Conservation (phyloP, 2,888 invertebrate genomes). For the Argyra leucocephala region DNA sequence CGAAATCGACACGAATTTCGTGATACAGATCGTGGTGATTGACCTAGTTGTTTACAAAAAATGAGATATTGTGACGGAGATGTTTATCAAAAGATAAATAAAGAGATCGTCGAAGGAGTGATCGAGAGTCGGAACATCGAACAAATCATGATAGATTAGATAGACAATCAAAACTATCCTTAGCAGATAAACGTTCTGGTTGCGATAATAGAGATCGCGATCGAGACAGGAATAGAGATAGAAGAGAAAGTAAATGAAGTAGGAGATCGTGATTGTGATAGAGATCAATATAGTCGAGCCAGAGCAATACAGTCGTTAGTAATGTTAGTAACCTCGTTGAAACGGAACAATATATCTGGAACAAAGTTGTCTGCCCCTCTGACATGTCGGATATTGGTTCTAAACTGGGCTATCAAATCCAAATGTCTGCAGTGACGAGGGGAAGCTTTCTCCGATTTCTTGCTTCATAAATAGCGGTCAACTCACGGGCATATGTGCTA, state of each 20-base stretch:
- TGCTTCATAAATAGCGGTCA: too few species aligned
- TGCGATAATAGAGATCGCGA: slow-evolving; percentile 42
- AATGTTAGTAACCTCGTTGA: too few species aligned
- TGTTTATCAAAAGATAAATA: slow-evolving; percentile 85
- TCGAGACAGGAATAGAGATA: slow-evolving; percentile 36
- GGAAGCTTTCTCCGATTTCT: too few species aligned
- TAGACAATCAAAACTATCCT: slow-evolving; percentile 42
- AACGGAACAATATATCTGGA: too few species aligned
- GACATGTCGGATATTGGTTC: too few species aligned
- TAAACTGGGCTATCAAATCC: too few species aligned
- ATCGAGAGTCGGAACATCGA: slow-evolving; percentile 64
- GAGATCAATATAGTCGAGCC: slow-evolving; percentile 30
- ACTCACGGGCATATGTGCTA: too few species aligned
- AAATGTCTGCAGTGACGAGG: too few species aligned
- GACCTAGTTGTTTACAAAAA: slow-evolving; percentile 46
- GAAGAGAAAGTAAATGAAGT: slow-evolving; percentile 41
- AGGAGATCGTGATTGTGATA: slow-evolving; percentile 31
- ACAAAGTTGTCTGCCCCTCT: too few species aligned
- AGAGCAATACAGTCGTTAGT: too few species aligned
- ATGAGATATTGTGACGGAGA: slow-evolving; percentile 62
- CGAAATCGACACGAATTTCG: slow-evolving; percentile 43
- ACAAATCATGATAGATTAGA: slow-evolving; percentile 81
- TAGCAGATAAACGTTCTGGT: slow-evolving; percentile 42
- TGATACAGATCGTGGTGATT: slow-evolving; percentile 46
- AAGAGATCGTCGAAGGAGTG: slow-evolving; percentile 54